These are phyloP conservation scores for Pelagia noctiluca DNA, from an alignment of 30 jellyfish, hydroid and myxozoan species.

Conservation along the genomic window DNA sequence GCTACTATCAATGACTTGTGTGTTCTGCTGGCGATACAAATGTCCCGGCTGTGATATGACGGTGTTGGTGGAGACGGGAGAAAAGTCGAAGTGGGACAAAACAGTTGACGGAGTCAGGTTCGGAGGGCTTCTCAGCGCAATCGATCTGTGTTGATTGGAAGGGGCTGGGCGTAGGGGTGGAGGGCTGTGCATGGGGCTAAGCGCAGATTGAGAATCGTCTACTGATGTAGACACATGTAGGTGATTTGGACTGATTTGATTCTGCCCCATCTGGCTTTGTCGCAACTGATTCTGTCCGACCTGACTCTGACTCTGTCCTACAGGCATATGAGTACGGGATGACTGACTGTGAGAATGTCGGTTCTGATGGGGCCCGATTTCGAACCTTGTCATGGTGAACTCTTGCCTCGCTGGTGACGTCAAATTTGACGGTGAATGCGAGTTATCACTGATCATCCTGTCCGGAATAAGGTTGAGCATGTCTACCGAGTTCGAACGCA, in stretches of 20 bases:
- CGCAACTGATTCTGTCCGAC: too few relatives aligned
- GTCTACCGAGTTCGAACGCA: not conserved
- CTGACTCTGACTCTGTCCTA: conserved; percentile 17
- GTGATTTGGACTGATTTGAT: conserved; percentile 30
- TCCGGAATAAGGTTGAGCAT: conserved; percentile 2
- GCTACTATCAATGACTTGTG: not conserved
- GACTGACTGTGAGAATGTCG: not conserved
- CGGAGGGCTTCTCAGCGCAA: conserved; percentile 95
- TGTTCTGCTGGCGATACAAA: conserved; percentile 50
- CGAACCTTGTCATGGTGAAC: not conserved
- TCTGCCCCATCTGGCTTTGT: too few relatives aligned
- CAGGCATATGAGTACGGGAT: not conserved
- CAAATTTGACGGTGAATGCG: not conserved
- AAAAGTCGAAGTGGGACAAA: conserved; percentile 81
- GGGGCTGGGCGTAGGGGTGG: conserved; percentile 98
- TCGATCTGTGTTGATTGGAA: conserved; percentile 77
- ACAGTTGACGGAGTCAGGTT: conserved; percentile 86
- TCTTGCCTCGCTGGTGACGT: conserved; percentile 8
- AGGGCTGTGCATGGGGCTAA: conserved; percentile 96
- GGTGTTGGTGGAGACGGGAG: conserved; percentile 62
- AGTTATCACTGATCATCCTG: not conserved
- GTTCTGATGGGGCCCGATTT: not conserved
- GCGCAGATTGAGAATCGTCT: conserved; percentile 55
- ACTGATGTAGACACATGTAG: conserved; percentile 54
- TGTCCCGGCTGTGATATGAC: conserved; percentile 51